Evolutionary conservation across 2,797 vertebrate species (phyloP), one percentile per base, ranked within the genome.

Genomic region (Phoxinus dragarum): DNA sequence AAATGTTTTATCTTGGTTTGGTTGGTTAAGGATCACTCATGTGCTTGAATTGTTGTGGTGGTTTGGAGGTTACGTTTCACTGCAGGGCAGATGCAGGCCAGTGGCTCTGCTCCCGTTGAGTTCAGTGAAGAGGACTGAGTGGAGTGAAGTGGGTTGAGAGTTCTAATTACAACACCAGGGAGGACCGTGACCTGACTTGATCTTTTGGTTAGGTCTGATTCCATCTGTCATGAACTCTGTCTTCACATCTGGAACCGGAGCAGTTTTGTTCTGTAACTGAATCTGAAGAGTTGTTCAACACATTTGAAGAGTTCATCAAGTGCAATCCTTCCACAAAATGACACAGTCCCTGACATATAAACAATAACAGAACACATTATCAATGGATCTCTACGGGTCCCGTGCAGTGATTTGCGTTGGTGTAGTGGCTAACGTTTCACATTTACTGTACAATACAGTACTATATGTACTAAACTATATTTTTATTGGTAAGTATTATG

Each of bases 161-260:
- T 73, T 85, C 67, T 85, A 80, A 85, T 80, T 85, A 73, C 68
- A 85, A 72, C 84, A 80, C 76, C 67, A 80, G 84, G 68, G 68
- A 80, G 56, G 56, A 80, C 23, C 23, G 23, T 59, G 49, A 49
- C 75, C 75, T 47, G 75, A 78, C 74, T 78, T 59, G 74, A 80
- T 59, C 84, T 85, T 47, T 85, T 59, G 77, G 40, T 59, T 59
- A 78, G 54, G 84, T 80, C 56, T 73, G 84, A 85, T 64, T 85
- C 42, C 42, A 73, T 85, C 68, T 85, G 84, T 66, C 84, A 66
- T 66, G 59, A 85, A 72, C 76, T 79, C 77, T 56, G 34, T 38
- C 36, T 44, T 78, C 83, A 68, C 74, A 75, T 83, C 56, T 75
- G 74, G 61, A 77, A 52, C 34, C 19, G 21, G 40, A 75, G 31